These are phyloP conservation scores for Perdita meconis DNA, from an alignment of 2,888 invertebrate species.

Conservation along the genomic window DNA sequence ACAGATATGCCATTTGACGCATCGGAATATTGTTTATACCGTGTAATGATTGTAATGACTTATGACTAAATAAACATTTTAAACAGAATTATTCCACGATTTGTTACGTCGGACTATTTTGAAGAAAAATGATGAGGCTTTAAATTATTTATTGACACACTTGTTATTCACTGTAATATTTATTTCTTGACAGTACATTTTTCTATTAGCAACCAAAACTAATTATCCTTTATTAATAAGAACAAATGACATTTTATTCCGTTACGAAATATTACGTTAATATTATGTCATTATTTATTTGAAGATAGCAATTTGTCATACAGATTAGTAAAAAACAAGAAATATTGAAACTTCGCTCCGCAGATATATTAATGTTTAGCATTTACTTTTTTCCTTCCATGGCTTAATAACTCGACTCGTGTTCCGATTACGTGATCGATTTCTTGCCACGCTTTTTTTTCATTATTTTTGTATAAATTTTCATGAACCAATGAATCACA, in stretches of 20 bases:
- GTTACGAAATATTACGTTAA: too few relatives aligned
- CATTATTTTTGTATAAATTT: conserved; percentile 1
- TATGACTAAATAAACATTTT: background rate
- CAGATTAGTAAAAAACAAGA: background rate
- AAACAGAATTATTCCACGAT: background rate
- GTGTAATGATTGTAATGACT: background rate
- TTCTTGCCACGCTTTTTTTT: background rate
- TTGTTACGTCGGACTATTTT: background rate
- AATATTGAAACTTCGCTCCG: conserved; percentile 2
- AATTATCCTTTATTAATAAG: too few relatives aligned
- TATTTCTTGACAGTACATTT: too few relatives aligned
- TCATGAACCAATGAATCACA: conserved; percentile 10
- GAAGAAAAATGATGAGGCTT: background rate
- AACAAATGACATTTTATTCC: too few relatives aligned
- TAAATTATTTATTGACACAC: too few relatives aligned
- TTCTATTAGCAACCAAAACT: too few relatives aligned
- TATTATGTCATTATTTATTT: too few relatives aligned
- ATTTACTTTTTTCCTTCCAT: background rate
- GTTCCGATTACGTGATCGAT: background rate
- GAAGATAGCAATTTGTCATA: background rate
- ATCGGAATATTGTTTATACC: background rate
- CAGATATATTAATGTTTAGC: background rate
- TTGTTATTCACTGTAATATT: too few relatives aligned
- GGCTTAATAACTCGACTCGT: background rate
- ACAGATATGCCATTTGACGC: background rate